Evolutionary conservation across 2,113 vertebrate species (phyloP).

Genomic region (Saguinus imperator): DNA sequence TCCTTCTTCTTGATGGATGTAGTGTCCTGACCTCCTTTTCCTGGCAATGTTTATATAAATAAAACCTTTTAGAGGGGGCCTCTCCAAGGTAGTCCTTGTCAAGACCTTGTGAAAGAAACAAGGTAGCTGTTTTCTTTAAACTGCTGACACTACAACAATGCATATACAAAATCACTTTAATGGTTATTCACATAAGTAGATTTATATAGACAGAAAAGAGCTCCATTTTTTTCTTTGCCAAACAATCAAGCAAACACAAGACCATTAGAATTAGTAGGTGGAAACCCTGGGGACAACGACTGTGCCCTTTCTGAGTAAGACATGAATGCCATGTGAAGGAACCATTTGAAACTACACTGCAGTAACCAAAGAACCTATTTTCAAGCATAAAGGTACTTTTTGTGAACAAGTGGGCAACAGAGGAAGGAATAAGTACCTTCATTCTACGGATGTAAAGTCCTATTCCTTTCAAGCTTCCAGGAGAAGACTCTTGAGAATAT

Average conservation of each 20-base stretch:
- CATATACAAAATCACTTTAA: slow-evolving; percentile 56
- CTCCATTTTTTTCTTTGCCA: slow-evolving; percentile 39
- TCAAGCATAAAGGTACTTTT: not conserved
- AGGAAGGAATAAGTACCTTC: not conserved
- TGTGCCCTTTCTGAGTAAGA: not conserved
- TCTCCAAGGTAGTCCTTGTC: not conserved
- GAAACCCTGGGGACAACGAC: not conserved
- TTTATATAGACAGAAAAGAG: slow-evolving; percentile 63
- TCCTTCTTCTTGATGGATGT: not conserved
- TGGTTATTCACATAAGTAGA: slow-evolving; percentile 47
- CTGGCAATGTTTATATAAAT: not conserved
- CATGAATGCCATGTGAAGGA: slow-evolving; percentile 49
- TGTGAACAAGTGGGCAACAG: not conserved
- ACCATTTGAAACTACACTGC: slow-evolving; percentile 14
- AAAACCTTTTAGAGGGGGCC: not conserved
- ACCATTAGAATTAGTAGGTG: not conserved
- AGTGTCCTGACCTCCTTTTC: not conserved
- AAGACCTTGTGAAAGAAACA: not conserved
- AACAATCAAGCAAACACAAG: slow-evolving; percentile 46
- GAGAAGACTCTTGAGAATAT: not conserved
- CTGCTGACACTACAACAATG: slow-evolving; percentile 14
- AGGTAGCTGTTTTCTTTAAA: slow-evolving; percentile 25
- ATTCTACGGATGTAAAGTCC: not conserved
- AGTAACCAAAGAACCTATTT: slow-evolving; percentile 10
- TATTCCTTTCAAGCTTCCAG: slow-evolving; percentile 45